Conservation (phyloP, 2,113 vertebrate genomes). For the Tapirus terrestris region DNA sequence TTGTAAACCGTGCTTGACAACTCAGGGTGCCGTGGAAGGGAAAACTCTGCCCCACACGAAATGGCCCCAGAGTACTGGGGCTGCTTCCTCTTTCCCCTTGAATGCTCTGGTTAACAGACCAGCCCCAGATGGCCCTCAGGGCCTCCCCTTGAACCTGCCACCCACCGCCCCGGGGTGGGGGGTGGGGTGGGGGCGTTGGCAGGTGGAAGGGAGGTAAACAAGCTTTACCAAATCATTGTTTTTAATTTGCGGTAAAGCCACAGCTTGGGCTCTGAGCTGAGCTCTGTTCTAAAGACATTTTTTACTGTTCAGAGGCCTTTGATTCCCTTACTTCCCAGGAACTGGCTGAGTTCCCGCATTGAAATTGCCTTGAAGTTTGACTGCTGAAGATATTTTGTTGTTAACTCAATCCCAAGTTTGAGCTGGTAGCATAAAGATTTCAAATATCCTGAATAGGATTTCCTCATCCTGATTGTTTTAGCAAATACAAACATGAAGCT, state of each 20-base stretch:
- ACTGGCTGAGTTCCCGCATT: constrained; percentile 21
- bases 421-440: background rate
- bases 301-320: constrained; percentile 47
- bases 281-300: background rate
- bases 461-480: background rate
- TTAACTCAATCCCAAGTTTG: constrained; percentile 6
- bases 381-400: background rate
- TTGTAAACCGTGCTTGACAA: background rate
- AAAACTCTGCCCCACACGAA: background rate
- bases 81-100: background rate
- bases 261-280: background rate
- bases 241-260: background rate
- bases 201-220: background rate
- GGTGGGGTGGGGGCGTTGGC: background rate
- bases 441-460: background rate
- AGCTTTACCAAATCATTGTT: background rate
- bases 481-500: background rate
- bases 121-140: background rate
- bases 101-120: background rate
- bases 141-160: too few species aligned
- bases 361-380: constrained; percentile 61
- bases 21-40: background rate
- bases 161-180: background rate
- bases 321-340: constrained; percentile 44
- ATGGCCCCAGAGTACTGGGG: background rate